Conservation (phyloP, 2,888 invertebrate species). For the Temnothorax rugatulus region DNA sequence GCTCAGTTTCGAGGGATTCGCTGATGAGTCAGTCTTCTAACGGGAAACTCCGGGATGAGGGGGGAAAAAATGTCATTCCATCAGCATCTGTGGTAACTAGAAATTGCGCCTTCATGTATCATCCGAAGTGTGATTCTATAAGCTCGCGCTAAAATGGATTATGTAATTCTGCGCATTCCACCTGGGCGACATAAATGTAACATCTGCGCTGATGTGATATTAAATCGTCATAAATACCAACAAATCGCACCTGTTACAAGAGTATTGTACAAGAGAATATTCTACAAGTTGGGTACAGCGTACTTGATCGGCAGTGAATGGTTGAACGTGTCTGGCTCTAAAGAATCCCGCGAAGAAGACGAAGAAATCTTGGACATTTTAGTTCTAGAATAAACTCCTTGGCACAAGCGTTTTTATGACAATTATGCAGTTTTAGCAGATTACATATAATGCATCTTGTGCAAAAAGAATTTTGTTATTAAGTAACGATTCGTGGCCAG, state of each 20-base stretch:
- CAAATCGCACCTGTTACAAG: slow-evolving; percentile 16
- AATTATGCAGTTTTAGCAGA: not conserved
- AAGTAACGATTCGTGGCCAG: not conserved
- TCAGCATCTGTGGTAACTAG: slow-evolving; percentile 43
- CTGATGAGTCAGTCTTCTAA: slow-evolving; percentile 64
- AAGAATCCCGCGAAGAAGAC: not conserved
- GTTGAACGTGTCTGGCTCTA: not conserved
- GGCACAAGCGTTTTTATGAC: not conserved
- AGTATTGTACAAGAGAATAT: not conserved
- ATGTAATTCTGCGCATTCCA: slow-evolving; percentile 40
- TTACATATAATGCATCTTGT: not conserved
- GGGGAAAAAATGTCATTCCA: slow-evolving; percentile 50
- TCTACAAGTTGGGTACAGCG: not conserved
- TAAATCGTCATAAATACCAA: slow-evolving; percentile 19
- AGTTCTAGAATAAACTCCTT: not conserved
- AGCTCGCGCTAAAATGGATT: slow-evolving; percentile 5
- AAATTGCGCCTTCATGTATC: slow-evolving; percentile 39
- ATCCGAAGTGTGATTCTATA: not conserved
- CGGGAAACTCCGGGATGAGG: slow-evolving; percentile 57
- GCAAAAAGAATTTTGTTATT: not conserved
- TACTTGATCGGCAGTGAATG: not conserved
- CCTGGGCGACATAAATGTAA: slow-evolving; percentile 9
- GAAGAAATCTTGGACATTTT: not conserved
- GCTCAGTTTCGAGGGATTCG: slow-evolving; percentile 53
- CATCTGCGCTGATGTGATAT: slow-evolving; percentile 44